Evolutionary conservation across 2,888 invertebrate species (phyloP).

Genomic region (Proisotoma minuta): DNA sequence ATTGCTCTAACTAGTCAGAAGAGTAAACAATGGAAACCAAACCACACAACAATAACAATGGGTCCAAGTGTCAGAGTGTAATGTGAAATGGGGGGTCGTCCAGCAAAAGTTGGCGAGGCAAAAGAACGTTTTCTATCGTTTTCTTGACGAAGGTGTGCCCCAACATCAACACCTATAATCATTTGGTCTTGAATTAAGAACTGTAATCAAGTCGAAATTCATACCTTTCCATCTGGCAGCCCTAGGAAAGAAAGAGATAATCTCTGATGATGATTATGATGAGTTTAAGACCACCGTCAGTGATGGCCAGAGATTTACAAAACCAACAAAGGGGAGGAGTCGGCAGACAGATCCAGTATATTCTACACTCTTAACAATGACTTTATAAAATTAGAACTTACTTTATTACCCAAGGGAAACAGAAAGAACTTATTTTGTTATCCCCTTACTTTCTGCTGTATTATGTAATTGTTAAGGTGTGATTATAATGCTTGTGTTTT

Average conservation of each 20-base stretch:
- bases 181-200: constrained; percentile 48
- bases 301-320: constrained; percentile 35
- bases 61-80: neutral
- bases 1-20: neutral
- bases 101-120: neutral
- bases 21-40: neutral
- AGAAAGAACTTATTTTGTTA: too few species aligned
- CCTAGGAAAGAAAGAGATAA: neutral
- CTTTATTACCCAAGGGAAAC: too few species aligned
- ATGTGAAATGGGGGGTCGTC: neutral
- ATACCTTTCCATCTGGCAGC: constrained; percentile 20
- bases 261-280: constrained; percentile 12
- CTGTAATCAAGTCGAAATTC: constrained; percentile 47
- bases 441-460: too few species aligned
- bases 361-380: constrained; percentile 45
- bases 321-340: constrained; percentile 46
- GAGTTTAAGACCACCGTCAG: constrained; percentile 40
- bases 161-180: constrained; percentile 48
- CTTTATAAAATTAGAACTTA: constrained; percentile 48
- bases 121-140: neutral
- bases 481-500: too few species aligned
- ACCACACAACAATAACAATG: neutral
- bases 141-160: constrained; percentile 41
- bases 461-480: too few species aligned
- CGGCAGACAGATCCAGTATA: constrained; percentile 45